phyloP scores from a whole-genome alignment of 1,140 invertebrate species.

The Laupala kohalensis region DNA sequence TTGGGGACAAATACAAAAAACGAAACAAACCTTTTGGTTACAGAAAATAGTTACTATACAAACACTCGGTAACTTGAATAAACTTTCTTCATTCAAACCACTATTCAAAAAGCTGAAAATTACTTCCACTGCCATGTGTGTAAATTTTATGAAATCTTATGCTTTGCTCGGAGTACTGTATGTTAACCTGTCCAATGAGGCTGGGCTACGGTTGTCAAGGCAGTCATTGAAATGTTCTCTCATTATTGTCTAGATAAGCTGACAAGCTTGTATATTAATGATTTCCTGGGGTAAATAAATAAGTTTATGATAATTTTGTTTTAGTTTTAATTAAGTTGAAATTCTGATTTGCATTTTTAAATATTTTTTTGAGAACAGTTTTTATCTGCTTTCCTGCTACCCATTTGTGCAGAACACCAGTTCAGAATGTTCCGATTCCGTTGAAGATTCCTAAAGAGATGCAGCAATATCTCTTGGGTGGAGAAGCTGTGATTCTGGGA shows the following conservation, averaged over 20 bases:
- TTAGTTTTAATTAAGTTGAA: not conserved
- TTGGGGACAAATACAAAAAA: no score
- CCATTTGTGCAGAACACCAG: constrained; percentile 33
- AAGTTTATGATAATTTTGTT: not conserved
- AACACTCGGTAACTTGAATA: no score
- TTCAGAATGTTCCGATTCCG: constrained; percentile 69
- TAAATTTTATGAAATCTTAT: no score
- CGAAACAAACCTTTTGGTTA: no score
- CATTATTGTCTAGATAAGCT: not conserved
- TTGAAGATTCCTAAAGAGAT: constrained; percentile 65
- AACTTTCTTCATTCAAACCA: no score
- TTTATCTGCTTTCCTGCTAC: constrained; percentile 14
- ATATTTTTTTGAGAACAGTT: constrained; percentile 15
- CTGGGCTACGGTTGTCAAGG: not conserved
- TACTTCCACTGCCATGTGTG: no score
- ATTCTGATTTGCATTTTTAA: not conserved
- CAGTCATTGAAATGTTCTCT: not conserved
- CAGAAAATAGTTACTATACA: no score
- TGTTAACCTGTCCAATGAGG: not conserved
- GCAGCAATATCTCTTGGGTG: constrained; percentile 86
- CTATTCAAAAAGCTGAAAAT: no score
- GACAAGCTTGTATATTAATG: not conserved
- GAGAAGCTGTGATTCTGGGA: constrained; percentile 87
- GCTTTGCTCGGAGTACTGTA: no score
- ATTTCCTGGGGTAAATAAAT: not conserved